Evolutionary conservation across 92 coral and sea anemone species (phyloP).

Genomic region (Palythoa grandiflora): DNA sequence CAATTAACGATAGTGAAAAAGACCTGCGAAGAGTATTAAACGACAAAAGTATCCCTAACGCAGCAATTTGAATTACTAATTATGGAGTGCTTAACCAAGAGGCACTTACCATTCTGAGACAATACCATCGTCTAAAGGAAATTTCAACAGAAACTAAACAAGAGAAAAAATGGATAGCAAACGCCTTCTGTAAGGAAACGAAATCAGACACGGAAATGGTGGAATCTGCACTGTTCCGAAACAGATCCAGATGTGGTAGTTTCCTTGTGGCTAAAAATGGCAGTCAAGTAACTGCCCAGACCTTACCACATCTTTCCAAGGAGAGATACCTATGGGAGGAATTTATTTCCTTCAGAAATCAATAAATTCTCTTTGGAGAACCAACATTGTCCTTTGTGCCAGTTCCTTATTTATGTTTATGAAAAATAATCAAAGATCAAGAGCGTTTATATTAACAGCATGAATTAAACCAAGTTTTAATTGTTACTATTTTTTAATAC

Average conservation of each 20-base stretch:
- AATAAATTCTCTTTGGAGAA: too few relatives aligned
- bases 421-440: too few relatives aligned
- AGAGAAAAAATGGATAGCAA: constrained; percentile 52
- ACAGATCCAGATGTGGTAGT: constrained; percentile 18
- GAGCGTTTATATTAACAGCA: too few relatives aligned
- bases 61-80: constrained; percentile 11
- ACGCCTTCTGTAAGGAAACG: constrained; percentile 12
- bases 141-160: constrained; percentile 38
- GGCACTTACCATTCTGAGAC: constrained; percentile 40
- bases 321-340: constrained; percentile 60
- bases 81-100: constrained; percentile 48
- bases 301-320: constrained; percentile 49
- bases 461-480: too few relatives aligned
- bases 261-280: constrained; percentile 39
- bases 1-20: neutral
- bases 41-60: neutral
- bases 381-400: too few relatives aligned
- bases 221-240: constrained; percentile 36
- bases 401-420: too few relatives aligned
- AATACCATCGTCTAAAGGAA: constrained; percentile 38
- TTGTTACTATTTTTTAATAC: too few relatives aligned
- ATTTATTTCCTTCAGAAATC: neutral
- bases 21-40: neutral
- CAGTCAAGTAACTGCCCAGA: constrained; percentile 45
- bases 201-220: constrained; percentile 17